phyloP scores from a whole-genome alignment of 2,113 vertebrate genomes.

The Eublepharis macularius region DNA sequence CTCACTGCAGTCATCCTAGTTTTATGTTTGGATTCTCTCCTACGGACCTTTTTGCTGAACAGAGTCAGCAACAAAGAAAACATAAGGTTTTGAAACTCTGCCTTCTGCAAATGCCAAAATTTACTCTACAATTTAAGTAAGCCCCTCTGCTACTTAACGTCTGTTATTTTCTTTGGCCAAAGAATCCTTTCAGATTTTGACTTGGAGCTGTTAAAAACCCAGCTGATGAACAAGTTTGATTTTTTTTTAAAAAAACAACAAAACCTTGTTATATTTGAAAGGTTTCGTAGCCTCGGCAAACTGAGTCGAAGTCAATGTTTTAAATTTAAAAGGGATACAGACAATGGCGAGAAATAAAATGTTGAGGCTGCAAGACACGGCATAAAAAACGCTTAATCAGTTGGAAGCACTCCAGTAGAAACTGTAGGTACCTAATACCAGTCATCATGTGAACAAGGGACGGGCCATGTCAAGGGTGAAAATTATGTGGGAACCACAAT shows the following conservation, averaged over 20 bases:
- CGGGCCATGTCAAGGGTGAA: slow-evolving; percentile 27
- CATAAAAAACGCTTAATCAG: slow-evolving; percentile 35
- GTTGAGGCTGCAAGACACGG: neutral
- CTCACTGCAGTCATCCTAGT: slow-evolving; percentile 4
- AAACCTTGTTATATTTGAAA: slow-evolving; percentile 20
- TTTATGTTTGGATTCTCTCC: slow-evolving; percentile 46
- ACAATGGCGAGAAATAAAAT: slow-evolving; percentile 26
- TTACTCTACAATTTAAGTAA: slow-evolving; percentile 58
- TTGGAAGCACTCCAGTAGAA: slow-evolving; percentile 50
- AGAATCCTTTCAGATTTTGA: slow-evolving; percentile 56
- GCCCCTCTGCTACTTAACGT: slow-evolving; percentile 43
- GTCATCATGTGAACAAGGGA: slow-evolving; percentile 17
- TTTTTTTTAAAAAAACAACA: slow-evolving; percentile 31
- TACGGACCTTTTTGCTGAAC: slow-evolving; percentile 14
- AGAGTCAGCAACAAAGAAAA: slow-evolving; percentile 49
- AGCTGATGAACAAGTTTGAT: slow-evolving; percentile 48
- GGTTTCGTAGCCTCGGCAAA: slow-evolving; percentile 20
- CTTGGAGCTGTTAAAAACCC: slow-evolving; percentile 45
- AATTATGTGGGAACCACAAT: slow-evolving; percentile 25
- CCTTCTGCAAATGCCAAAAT: slow-evolving; percentile 57
- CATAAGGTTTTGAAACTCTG: slow-evolving; percentile 51
- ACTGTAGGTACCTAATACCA: slow-evolving; percentile 15
- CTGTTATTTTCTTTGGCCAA: slow-evolving; percentile 63
- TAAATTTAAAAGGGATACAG: slow-evolving; percentile 2
- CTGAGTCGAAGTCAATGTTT: slow-evolving; percentile 40